Percentiles rank a stretch among this genome's conserved stretches.
phyloP scores from a whole-genome alignment of 1,140 invertebrate genomes.

The Drosophila persimilis region DNA sequence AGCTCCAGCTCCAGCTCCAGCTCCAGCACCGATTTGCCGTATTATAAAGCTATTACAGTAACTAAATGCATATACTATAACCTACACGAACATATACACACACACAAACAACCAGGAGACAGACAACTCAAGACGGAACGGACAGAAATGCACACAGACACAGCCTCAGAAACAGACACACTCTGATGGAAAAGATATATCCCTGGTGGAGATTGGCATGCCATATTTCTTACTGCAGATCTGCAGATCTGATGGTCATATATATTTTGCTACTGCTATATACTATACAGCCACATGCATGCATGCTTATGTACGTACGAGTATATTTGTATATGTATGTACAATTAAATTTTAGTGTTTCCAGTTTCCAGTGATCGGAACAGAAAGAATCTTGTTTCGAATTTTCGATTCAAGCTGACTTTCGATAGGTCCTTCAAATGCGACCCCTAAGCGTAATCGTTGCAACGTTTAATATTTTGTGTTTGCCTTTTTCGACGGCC shows the following conservation, averaged over 20 bases:
- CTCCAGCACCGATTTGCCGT: constrained; percentile 25
- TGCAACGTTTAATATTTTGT: too few relatives aligned
- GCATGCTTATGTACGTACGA: neutral
- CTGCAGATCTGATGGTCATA: neutral
- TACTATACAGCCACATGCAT: constrained; percentile 4
- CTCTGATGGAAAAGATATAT: constrained; percentile 33
- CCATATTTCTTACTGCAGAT: constrained; percentile 2
- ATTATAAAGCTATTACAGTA: constrained; percentile 70
- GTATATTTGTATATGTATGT: constrained; percentile 7
- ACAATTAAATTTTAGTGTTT: neutral
- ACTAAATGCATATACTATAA: constrained; percentile 20
- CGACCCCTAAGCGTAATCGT: too few relatives aligned
- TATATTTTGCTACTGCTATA: constrained; percentile 6
- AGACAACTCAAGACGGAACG: neutral
- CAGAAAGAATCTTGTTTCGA: too few relatives aligned
- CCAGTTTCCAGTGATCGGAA: too few relatives aligned
- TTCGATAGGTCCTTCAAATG: too few relatives aligned
- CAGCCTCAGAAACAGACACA: constrained; percentile 8
- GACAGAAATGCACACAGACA: constrained; percentile 4
- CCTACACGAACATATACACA: constrained; percentile 30
- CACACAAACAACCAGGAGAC: neutral
- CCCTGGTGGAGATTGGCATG: constrained; percentile 36
- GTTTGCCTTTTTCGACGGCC: too few relatives aligned
- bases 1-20: neutral
- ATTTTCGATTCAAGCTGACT: too few relatives aligned